Evolutionary conservation across 2,113 vertebrate species (phyloP), one percentile per base, ranked within the genome.

Genomic region (Condylura cristata): DNA sequence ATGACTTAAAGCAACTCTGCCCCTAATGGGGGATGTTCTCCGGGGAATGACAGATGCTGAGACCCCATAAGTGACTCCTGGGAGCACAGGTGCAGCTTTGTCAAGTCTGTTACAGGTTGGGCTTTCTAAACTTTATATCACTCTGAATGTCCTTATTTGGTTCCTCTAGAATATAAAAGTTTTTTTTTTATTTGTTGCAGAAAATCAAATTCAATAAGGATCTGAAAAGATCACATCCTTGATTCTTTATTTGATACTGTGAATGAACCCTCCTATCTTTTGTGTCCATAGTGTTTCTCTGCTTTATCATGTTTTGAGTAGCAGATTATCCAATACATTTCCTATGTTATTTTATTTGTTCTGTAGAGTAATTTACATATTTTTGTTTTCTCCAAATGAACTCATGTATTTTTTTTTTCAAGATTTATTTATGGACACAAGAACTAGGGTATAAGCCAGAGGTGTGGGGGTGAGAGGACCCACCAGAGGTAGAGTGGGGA

Each of bases 331-430:
- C n/a, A 89, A 20, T 65, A 4, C 28, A 93, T 76, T 95, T 81
- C 12, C 24, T 86, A 0, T 48, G 37, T 7, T n/a, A 24, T 91
- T 90, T 65, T 34, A 20, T 91, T 96, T 94, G 86, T 53, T 79
- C 28, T 48, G 6, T 0, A 86, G 88, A 92, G 0, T 83, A 37
- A 91, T 91, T 89, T 56, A 70, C 4, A 28, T 16, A 2, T 8
- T 20, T 60, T 32, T 34, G 89, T 94, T 75, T 9, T 96, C 41
- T 95, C 48, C 16, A 39, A 41, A 41, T 53, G 16, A 92, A 82
- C n/a, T 51, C n/a, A n/a, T n/a, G n/a, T n/a, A n/a, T n/a, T n/a
- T n/a, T n/a, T n/a, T n/a, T n/a, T n/a, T n/a, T n/a, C n/a, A n/a
- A n/a, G n/a, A n/a, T n/a, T n/a, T n/a, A n/a, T n/a, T n/a, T n/a